A percentile compares a stretch with the other conserved stretches of the same genome.
Conservation (phyloP, 2,113 vertebrate genomes). For the Thalassarche chlororhynchos region DNA sequence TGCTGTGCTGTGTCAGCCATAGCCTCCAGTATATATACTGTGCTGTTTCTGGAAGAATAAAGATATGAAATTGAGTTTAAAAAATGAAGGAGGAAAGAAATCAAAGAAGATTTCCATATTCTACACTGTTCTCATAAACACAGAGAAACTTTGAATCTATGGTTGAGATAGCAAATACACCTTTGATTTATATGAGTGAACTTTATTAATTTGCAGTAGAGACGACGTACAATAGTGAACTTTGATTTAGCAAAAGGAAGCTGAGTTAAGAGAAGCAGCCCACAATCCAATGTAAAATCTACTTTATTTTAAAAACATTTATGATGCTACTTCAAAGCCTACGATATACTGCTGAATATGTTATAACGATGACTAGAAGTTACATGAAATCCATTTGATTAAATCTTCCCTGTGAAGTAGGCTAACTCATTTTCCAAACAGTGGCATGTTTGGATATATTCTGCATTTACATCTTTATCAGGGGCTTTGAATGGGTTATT, state of each 20-base stretch:
- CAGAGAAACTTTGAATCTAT: background rate
- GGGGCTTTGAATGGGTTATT: background rate
- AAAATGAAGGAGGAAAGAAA: background rate
- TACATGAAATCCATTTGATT: background rate
- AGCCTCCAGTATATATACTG: rapidly evolving
- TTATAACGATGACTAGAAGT: background rate
- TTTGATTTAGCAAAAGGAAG: background rate
- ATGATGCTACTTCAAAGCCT: background rate
- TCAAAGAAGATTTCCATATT: background rate
- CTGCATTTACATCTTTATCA: background rate
- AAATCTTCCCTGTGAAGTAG: background rate
- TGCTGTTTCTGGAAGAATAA: background rate
- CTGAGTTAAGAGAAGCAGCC: background rate
- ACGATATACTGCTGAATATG: rapidly evolving
- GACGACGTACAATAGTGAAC: background rate
- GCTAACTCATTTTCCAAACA: background rate
- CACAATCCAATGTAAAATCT: background rate
- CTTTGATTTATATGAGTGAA: background rate
- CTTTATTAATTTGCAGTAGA: background rate
- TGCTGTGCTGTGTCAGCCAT: background rate
- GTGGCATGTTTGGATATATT: background rate
- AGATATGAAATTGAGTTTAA: rapidly evolving
- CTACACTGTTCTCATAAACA: background rate
- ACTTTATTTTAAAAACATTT: background rate
- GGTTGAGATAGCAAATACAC: background rate